Conservation (phyloP, 2,888 invertebrate genomes). For the Scotopteryx bipunctaria region DNA sequence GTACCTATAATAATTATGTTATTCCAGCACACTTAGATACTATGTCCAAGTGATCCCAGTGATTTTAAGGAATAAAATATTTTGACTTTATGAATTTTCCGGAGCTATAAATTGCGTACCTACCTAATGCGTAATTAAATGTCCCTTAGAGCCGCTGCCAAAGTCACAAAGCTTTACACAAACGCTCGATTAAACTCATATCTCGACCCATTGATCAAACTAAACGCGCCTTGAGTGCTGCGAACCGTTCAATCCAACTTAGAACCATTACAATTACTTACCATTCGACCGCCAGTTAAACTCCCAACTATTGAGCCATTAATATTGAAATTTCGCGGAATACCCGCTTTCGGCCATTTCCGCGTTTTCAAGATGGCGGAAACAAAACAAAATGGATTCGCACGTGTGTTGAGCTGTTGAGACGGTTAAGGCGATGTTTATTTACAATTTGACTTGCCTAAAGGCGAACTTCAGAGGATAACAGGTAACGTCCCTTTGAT, state of each 20-base stretch:
- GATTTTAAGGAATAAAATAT: too few relatives aligned
- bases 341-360: conserved; percentile 48
- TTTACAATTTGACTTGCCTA: conserved; percentile 45
- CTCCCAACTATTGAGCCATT: conserved; percentile 74
- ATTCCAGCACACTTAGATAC: too few relatives aligned
- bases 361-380: conserved; percentile 55
- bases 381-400: conserved; percentile 45
- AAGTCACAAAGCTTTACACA: conserved; percentile 2
- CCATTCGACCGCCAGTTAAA: conserved; percentile 66
- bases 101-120: too few relatives aligned
- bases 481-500: conserved; percentile 34
- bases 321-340: conserved; percentile 61
- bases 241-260: conserved; percentile 48
- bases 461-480: conserved; percentile 28
- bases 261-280: conserved; percentile 65
- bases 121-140: too few relatives aligned
- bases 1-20: too few relatives aligned
- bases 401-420: conserved; percentile 52
- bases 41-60: too few relatives aligned
- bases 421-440: conserved; percentile 34
- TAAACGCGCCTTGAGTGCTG: conserved; percentile 34
- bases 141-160: neutral
- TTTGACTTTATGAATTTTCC: neutral
- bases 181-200: conserved; percentile 24
- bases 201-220: conserved; percentile 21